Conservation (phyloP, 2,113 vertebrate genomes). For the Puntigrus tetrazona region DNA sequence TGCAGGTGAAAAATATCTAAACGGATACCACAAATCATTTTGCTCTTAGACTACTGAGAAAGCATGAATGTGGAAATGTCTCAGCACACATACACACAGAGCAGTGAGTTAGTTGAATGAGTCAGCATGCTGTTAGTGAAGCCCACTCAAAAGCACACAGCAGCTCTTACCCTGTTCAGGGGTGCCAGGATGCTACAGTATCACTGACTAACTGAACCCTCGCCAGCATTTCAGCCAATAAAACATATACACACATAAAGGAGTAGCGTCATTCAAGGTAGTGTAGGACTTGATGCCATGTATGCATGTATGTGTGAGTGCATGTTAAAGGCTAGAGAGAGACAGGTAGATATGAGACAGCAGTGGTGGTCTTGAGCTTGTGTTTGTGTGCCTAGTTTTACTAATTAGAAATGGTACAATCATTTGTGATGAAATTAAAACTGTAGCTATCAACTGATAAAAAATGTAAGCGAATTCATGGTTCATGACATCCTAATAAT, state of each 20-base stretch:
- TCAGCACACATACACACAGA: constrained; percentile 10
- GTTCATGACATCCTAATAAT: neutral
- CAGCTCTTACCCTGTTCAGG: constrained; percentile 57
- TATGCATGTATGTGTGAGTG: constrained; percentile 32
- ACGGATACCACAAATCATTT: neutral
- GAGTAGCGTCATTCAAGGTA: constrained; percentile 78
- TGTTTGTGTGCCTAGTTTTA: neutral
- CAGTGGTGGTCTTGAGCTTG: neutral
- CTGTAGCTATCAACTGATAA: neutral
- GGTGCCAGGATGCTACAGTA: constrained; percentile 47
- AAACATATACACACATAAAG: constrained; percentile 79
- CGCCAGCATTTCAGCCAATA: constrained; percentile 86
- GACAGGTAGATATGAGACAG: neutral
- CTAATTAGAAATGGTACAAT: neutral
- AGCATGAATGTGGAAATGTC: constrained; percentile 2
- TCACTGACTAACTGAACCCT: constrained; percentile 81
- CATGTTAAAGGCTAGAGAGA: neutral
- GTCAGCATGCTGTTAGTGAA: constrained; percentile 55
- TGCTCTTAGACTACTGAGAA: neutral
- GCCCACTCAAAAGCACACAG: constrained; percentile 45
- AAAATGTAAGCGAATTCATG: neutral
- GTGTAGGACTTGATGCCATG: constrained; percentile 32
- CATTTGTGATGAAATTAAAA: neutral
- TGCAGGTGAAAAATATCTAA: constrained; percentile 22
- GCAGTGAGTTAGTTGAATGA: constrained; percentile 28